Evolutionary conservation across 2,797 vertebrate genomes (phyloP).

Genomic region (Mormyrus proboscirostris): DNA sequence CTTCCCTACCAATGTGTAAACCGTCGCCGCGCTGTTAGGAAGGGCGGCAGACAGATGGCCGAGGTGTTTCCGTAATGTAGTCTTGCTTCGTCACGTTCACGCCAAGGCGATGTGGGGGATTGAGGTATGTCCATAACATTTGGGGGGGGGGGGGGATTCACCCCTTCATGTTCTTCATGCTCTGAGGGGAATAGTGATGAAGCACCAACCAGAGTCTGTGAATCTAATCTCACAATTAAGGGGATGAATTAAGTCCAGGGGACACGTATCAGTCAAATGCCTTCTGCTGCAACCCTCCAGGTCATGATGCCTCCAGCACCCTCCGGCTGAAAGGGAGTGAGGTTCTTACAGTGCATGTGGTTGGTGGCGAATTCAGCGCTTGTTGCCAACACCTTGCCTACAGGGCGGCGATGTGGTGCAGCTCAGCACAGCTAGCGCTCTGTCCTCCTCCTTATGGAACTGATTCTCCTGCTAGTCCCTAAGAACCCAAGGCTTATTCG

Average conservation of each 20-base stretch:
- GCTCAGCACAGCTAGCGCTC: neutral
- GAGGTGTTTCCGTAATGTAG: neutral
- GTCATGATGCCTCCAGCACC: neutral
- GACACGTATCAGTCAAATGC: neutral
- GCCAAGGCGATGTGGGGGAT: neutral
- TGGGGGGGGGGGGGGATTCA: neutral
- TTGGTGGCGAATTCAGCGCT: neutral
- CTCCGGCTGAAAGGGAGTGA: neutral
- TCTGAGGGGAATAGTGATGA: neutral
- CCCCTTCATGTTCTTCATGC: neutral
- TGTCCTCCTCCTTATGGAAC: neutral
- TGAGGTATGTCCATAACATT: neutral
- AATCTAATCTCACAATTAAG: neutral
- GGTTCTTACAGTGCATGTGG: neutral
- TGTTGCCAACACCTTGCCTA: neutral
- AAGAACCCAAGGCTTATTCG: neutral
- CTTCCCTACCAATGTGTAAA: neutral
- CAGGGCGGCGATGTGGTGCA: neutral
- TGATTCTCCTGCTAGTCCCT: neutral
- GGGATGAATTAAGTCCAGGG: neutral
- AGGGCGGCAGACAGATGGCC: neutral
- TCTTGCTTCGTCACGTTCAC: neutral
- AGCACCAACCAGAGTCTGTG: neutral
- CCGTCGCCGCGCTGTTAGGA: neutral
- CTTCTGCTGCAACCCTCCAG: neutral